Percentiles rank a stretch among this genome's conserved stretches.
Evolutionary conservation across 2,797 vertebrate genomes (phyloP).

Genomic region (Macropodus opercularis): DNA sequence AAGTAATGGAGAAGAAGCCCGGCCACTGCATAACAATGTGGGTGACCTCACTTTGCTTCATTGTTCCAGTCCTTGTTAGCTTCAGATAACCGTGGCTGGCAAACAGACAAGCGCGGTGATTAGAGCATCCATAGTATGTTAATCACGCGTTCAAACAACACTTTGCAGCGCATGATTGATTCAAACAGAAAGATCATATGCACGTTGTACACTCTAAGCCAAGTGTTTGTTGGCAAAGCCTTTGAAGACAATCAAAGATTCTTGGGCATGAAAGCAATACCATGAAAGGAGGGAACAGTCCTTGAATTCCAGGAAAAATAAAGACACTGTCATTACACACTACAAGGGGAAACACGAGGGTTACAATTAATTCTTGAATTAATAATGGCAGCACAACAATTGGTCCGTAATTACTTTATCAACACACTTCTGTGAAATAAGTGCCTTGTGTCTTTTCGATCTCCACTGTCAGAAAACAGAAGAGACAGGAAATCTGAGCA

Average conservation of each 20-base stretch:
- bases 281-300: slow-evolving; percentile 48
- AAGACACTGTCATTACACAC: slow-evolving; percentile 33
- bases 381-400: slow-evolving; percentile 47
- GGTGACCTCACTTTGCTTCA: slow-evolving; percentile 75
- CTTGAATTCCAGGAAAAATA: slow-evolving; percentile 55
- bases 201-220: slow-evolving; percentile 40
- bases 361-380: slow-evolving; percentile 63
- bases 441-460: slow-evolving; percentile 3
- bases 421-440: slow-evolving; percentile 36
- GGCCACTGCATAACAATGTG: slow-evolving; percentile 79
- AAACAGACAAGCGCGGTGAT: slow-evolving; percentile 46
- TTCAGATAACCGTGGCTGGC: slow-evolving; percentile 47
- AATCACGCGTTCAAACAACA: slow-evolving; percentile 63
- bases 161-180: slow-evolving; percentile 58
- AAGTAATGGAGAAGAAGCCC: slow-evolving; percentile 71
- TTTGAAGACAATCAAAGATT: slow-evolving; percentile 69
- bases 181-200: slow-evolving; percentile 60
- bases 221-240: slow-evolving; percentile 52
- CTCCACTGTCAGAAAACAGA: background rate
- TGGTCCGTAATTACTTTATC: slow-evolving; percentile 39
- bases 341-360: slow-evolving; percentile 46
- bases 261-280: slow-evolving; percentile 52
- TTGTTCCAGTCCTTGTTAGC: slow-evolving; percentile 66
- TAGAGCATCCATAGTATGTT: slow-evolving; percentile 52
- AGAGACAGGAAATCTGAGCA: slow-evolving; percentile 5